Percentiles rank a stretch among this genome's conserved stretches.
Conservation (phyloP, 2,797 vertebrate species). For the Falco rusticolus region DNA sequence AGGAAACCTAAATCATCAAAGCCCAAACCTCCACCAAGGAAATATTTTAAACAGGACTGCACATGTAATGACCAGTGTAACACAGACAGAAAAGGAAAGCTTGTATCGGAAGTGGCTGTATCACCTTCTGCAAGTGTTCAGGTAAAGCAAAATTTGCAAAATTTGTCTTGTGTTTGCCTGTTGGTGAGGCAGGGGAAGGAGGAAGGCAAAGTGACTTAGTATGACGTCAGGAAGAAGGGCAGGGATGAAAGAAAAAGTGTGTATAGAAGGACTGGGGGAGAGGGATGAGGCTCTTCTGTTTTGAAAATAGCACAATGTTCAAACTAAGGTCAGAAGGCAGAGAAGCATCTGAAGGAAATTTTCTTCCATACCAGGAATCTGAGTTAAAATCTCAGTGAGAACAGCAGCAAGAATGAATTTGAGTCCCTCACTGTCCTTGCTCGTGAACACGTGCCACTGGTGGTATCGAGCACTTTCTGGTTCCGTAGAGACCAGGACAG, state of each 20-base stretch:
- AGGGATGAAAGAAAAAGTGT: neutral
- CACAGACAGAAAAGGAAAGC: neutral
- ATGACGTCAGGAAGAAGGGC: neutral
- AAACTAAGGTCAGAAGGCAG: neutral
- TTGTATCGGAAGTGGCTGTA: neutral
- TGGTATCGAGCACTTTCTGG: fast-evolving
- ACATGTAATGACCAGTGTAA: slow-evolving; percentile 69
- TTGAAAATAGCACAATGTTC: neutral
- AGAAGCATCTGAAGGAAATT: neutral
- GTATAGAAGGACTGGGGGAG: neutral
- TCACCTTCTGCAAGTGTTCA: slow-evolving; percentile 13
- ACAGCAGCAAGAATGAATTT: neutral
- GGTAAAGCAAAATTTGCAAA: slow-evolving; percentile 57
- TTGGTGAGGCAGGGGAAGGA: neutral
- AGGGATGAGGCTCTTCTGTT: neutral
- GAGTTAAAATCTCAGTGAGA: neutral
- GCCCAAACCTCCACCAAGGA: slow-evolving; percentile 80
- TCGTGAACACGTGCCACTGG: fast-evolving
- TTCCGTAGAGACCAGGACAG: neutral
- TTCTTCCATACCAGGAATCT: neutral
- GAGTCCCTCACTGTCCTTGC: neutral
- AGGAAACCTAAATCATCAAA: slow-evolving; percentile 80
- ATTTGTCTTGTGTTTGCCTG: neutral
- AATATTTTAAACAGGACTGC: slow-evolving; percentile 84
- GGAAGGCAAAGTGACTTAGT: neutral